phyloP scores from a whole-genome alignment of 2,888 invertebrate species.

The Callinectes sapidus region DNA sequence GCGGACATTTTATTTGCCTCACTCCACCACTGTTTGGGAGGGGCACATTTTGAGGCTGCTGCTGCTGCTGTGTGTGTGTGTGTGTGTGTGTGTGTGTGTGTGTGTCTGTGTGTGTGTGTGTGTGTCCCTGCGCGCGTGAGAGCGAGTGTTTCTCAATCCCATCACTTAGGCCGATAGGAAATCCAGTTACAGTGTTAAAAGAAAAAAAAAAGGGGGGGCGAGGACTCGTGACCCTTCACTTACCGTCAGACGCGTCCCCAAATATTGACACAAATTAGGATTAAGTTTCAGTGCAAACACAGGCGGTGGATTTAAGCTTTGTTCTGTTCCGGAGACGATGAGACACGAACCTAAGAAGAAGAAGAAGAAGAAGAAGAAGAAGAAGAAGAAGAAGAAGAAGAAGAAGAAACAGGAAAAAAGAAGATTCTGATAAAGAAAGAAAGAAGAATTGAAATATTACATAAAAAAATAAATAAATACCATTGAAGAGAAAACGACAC shows the following conservation, averaged over 20 bases:
- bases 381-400: neutral
- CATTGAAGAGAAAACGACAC: neutral
- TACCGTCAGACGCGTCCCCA: slow-evolving; percentile 63
- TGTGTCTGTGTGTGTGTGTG: slow-evolving; percentile 40
- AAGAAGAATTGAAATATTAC: neutral
- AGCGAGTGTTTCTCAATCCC: slow-evolving; percentile 11
- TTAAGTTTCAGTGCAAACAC: slow-evolving; percentile 66
- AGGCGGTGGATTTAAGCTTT: slow-evolving; percentile 63
- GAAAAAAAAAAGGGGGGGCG: neutral
- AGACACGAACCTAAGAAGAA: neutral
- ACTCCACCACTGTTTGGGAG: slow-evolving; percentile 12
- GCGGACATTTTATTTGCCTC: slow-evolving; percentile 22
- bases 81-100: slow-evolving; percentile 44
- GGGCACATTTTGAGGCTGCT: neutral
- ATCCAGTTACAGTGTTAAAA: neutral
- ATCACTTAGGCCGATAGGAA: neutral
- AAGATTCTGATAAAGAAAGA: neutral
- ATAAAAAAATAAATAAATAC: neutral
- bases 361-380: slow-evolving; percentile 18
- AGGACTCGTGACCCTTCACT: slow-evolving; percentile 36
- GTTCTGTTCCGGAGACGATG: slow-evolving; percentile 58
- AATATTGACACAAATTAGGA: slow-evolving; percentile 69
- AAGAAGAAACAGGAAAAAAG: neutral
- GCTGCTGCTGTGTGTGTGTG: slow-evolving; percentile 19
- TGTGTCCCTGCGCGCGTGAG: slow-evolving; percentile 22